These are phyloP conservation scores for Epinotia demarniana DNA, from an alignment of 2,888 invertebrate species.

Conservation along the genomic window DNA sequence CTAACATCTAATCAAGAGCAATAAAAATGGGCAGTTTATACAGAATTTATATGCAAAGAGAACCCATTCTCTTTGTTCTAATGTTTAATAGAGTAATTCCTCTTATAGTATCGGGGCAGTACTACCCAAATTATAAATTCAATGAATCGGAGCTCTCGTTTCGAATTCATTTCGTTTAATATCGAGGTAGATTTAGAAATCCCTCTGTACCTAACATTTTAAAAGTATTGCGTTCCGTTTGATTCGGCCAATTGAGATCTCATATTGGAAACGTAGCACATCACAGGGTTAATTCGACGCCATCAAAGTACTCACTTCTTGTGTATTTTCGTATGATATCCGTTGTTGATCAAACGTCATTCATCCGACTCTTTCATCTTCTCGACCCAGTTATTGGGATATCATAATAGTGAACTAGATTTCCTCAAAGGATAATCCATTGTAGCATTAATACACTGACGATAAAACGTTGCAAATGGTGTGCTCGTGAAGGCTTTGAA, in stretches of 20 bases:
- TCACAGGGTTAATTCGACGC: conserved; percentile 13
- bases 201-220: neutral
- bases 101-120: neutral
- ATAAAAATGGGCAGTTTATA: too few relatives aligned
- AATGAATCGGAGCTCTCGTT: neutral
- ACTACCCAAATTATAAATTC: neutral
- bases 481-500: conserved; percentile 5
- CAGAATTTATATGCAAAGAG: too few relatives aligned
- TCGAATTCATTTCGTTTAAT: neutral
- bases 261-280: conserved; percentile 22
- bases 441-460: conserved; percentile 12
- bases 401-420: conserved; percentile 37
- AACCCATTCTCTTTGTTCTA: too few relatives aligned
- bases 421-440: conserved; percentile 17
- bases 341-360: conserved; percentile 43
- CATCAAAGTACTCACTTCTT: conserved; percentile 27
- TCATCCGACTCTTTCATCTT: conserved; percentile 53
- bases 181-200: neutral
- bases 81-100: neutral
- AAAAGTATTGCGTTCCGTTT: neutral
- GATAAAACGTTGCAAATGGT: conserved; percentile 22
- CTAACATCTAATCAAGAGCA: too few relatives aligned
- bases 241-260: conserved; percentile 27
- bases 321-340: conserved; percentile 34
- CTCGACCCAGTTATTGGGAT: conserved; percentile 51